Conservation (phyloP, 35 echinoderm and acorn worm species). For the Apostichopus californicus region DNA sequence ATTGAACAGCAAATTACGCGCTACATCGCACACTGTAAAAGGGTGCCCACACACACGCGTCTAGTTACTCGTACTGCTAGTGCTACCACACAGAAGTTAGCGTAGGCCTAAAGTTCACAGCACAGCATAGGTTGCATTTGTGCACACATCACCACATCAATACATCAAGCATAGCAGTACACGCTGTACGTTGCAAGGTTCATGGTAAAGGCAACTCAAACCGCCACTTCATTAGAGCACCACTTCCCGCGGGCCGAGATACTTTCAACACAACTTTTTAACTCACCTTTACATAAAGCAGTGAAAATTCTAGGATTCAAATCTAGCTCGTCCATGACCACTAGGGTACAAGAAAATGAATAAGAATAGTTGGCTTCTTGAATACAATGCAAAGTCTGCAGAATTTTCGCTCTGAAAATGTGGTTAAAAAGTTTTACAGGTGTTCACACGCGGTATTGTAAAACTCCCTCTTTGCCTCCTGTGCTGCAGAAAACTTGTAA, state of each 20-base stretch:
- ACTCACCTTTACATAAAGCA: constrained; percentile 67
- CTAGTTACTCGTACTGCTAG: no score
- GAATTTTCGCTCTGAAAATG: constrained; percentile 24
- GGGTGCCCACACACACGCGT: no score
- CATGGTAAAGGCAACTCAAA: background rate
- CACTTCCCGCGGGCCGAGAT: background rate
- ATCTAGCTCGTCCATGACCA: constrained; percentile 76
- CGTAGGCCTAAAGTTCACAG: no score
- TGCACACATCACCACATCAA: background rate
- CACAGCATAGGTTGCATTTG: background rate
- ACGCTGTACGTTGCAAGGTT: background rate
- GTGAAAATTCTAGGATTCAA: constrained; percentile 73
- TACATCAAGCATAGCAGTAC: no score
- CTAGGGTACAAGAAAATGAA: background rate
- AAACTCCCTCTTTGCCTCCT: constrained; percentile 8
- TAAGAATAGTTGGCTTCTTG: background rate
- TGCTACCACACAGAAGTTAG: no score
- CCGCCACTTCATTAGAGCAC: background rate
- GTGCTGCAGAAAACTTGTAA: background rate
- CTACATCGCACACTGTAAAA: no score
- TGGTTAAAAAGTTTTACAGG: constrained; percentile 51
- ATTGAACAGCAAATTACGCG: no score
- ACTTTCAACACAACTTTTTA: constrained; percentile 44
- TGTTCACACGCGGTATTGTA: constrained; percentile 39
- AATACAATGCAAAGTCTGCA: background rate